Evolutionary conservation across 2,888 invertebrate genomes (phyloP).

Genomic region (Nephrotoma guestfalica): DNA sequence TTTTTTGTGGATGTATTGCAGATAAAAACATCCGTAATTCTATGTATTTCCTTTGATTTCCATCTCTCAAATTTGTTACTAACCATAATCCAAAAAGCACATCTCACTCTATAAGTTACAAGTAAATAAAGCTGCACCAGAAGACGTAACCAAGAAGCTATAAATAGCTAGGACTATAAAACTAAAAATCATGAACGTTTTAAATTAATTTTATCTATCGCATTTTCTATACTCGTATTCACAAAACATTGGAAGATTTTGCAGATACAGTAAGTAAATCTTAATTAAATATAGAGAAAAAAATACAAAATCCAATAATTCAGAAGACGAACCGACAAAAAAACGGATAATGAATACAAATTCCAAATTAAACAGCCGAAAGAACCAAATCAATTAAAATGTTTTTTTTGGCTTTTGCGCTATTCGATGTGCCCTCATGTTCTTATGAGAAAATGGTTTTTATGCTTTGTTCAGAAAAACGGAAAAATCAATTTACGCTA

Average conservation of each 20-base stretch:
- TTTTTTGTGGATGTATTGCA: background rate
- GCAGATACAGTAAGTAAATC: background rate
- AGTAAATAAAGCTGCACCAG: background rate
- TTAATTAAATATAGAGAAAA: background rate
- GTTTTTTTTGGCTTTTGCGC: background rate
- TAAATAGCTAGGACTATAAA: background rate
- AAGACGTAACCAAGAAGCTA: background rate
- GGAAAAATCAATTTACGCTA: background rate
- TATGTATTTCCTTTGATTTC: background rate
- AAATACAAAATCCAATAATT: background rate
- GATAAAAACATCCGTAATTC: background rate
- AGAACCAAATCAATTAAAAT: background rate
- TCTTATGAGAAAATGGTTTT: background rate
- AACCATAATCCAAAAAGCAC: background rate
- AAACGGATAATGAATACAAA: background rate
- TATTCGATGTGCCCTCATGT: background rate
- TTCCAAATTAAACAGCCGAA: background rate
- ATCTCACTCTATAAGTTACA: background rate
- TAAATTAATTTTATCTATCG: background rate
- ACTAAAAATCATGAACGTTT: background rate
- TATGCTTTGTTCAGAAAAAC: background rate
- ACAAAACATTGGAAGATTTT: background rate
- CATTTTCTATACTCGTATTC: background rate
- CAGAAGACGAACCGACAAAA: background rate
- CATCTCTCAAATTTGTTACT: background rate